A percentile compares a stretch with the other conserved stretches of the same genome.
Conservation (phyloP, 2,797 vertebrate genomes). For the Cyclopterus lumpus region DNA sequence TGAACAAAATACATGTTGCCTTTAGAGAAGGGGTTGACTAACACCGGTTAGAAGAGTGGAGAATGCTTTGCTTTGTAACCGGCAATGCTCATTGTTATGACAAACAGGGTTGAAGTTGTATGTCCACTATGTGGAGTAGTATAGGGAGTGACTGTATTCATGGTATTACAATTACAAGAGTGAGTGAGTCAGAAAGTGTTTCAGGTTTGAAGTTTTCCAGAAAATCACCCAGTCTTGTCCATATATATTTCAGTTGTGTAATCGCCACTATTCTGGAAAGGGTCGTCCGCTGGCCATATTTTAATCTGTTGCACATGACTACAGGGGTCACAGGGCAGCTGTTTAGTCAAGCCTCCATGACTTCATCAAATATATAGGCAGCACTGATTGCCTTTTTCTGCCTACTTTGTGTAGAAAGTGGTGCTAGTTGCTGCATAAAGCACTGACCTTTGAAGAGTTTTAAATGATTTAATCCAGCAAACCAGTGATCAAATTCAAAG, state of each 20-base stretch:
- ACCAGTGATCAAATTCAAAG: background rate
- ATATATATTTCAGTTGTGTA: constrained; percentile 56
- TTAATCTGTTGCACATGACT: constrained; percentile 67
- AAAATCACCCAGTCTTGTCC: constrained; percentile 55
- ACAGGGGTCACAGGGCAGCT: constrained; percentile 57
- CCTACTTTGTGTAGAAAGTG: background rate
- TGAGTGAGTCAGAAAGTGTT: constrained; percentile 36
- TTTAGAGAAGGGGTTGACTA: constrained; percentile 46
- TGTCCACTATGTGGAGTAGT: constrained; percentile 3
- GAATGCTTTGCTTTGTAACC: constrained; percentile 18
- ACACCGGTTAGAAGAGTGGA: constrained; percentile 23
- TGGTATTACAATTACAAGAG: constrained; percentile 20
- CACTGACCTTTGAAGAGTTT: background rate
- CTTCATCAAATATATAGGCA: constrained; percentile 34
- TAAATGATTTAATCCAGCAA: constrained; percentile 13
- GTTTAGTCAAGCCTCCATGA: constrained; percentile 51
- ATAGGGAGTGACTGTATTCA: constrained; percentile 10
- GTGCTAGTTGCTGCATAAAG: constrained; percentile 9
- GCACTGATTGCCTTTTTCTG: constrained; percentile 34
- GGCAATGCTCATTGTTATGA: constrained; percentile 20
- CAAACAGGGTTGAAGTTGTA: constrained; percentile 17
- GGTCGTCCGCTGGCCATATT: constrained; percentile 62
- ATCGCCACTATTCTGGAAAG: constrained; percentile 65
- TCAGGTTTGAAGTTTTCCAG: constrained; percentile 39
- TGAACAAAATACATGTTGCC: constrained; percentile 49